These are phyloP conservation scores for Atta texana DNA, from an alignment of 1,140 invertebrate species.

Conservation along the genomic window DNA sequence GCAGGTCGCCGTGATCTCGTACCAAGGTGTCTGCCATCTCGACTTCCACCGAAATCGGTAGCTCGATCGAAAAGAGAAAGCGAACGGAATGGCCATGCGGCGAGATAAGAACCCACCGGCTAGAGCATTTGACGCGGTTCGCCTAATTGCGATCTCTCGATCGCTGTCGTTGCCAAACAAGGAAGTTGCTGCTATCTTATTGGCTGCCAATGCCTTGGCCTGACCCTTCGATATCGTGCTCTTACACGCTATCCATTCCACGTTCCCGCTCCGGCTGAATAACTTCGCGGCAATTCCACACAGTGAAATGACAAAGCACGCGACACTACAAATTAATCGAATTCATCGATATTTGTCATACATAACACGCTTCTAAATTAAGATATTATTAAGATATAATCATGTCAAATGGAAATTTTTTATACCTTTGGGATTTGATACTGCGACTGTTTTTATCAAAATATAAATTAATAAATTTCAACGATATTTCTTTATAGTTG, in stretches of 20 bases:
- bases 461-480: neutral
- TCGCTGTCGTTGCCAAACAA: slow-evolving; percentile 75
- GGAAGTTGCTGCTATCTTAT: slow-evolving; percentile 76
- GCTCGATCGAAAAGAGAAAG: slow-evolving; percentile 77
- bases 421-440: neutral
- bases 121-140: slow-evolving; percentile 78
- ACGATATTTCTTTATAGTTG: neutral
- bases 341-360: slow-evolving; percentile 20
- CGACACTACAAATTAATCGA: slow-evolving; percentile 45
- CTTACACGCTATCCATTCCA: slow-evolving; percentile 44
- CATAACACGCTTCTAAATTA: slow-evolving; percentile 7
- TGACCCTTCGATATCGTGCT: slow-evolving; percentile 67
- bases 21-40: slow-evolving; percentile 34
- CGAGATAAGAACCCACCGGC: slow-evolving; percentile 73
- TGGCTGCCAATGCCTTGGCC: slow-evolving; percentile 66
- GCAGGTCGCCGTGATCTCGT: slow-evolving; percentile 18
- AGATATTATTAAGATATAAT: neutral
- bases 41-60: slow-evolving; percentile 70
- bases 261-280: slow-evolving; percentile 30
- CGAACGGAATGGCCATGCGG: slow-evolving; percentile 71
- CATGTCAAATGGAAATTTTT: neutral
- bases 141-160: slow-evolving; percentile 79
- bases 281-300: slow-evolving; percentile 35
- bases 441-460: neutral
- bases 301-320: slow-evolving; percentile 6